A percentile compares a stretch with the other conserved stretches of the same genome.
These are phyloP conservation scores for Caenorhabditis japonica DNA, from an alignment of 2,888 invertebrate species.

Conservation along the genomic window DNA sequence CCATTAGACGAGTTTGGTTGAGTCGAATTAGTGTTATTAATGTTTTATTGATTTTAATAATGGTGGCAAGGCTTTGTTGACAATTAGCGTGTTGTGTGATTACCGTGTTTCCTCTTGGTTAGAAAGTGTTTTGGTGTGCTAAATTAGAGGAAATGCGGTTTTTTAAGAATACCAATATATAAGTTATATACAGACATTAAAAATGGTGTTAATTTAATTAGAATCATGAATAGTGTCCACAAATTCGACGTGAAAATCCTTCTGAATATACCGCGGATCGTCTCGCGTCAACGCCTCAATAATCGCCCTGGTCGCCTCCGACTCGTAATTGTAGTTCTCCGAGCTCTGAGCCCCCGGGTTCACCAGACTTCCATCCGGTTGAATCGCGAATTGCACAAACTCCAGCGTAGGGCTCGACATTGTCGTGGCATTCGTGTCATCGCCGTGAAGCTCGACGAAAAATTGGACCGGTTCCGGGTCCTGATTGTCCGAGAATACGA, in stretches of 20 bases:
- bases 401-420: conserved; percentile 29
- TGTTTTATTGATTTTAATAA: no score
- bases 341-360: conserved; percentile 1
- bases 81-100: no score
- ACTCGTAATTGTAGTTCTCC: conserved; percentile 23
- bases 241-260: conserved; percentile 42
- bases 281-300: conserved; percentile 39
- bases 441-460: conserved; percentile 28
- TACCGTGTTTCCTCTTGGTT: no score
- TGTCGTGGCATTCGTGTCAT: conserved; percentile 26
- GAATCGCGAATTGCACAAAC: conserved; percentile 30
- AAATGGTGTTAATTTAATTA: no score
- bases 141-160: no score
- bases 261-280: conserved; percentile 38
- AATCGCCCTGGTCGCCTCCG: conserved; percentile 47
- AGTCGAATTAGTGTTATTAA: no score
- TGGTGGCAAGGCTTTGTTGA: no score
- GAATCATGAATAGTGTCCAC: no score
- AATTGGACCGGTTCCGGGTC: conserved; percentile 9
- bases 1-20: no score
- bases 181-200: no score
- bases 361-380: conserved; percentile 16
- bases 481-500: conserved; percentile 28
- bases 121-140: no score
- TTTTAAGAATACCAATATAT: no score